These are phyloP conservation scores for Trematocara nigrifrons DNA, from an alignment of 2,113 vertebrate species.

Conservation along the genomic window DNA sequence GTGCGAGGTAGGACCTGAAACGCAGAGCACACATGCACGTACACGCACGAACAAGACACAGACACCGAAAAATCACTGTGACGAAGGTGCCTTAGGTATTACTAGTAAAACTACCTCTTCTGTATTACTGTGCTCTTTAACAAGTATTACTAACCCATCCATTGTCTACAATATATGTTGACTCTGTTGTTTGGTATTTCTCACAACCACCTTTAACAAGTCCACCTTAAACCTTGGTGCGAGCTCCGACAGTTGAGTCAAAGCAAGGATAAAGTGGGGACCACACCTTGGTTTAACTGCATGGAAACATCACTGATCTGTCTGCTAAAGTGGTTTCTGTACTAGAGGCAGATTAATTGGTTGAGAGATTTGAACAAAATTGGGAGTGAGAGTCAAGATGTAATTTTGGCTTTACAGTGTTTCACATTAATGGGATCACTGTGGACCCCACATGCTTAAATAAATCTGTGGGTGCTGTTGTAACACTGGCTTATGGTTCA, in stretches of 20 bases:
- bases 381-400: neutral
- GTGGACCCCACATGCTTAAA: slow-evolving; percentile 2
- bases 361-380: neutral
- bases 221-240: slow-evolving; percentile 60
- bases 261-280: neutral
- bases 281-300: slow-evolving; percentile 63
- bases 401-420: neutral
- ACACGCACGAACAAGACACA: neutral
- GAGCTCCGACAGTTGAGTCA: neutral
- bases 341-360: slow-evolving; percentile 42
- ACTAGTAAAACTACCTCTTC: slow-evolving; percentile 9
- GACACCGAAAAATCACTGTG: neutral
- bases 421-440: neutral
- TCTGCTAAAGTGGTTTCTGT: slow-evolving; percentile 56
- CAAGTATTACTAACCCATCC: slow-evolving; percentile 66
- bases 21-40: slow-evolving; percentile 10
- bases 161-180: slow-evolving; percentile 61
- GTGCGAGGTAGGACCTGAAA: slow-evolving; percentile 94
- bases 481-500: neutral
- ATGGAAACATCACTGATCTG: slow-evolving; percentile 56
- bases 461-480: slow-evolving; percentile 17
- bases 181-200: slow-evolving; percentile 54
- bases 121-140: slow-evolving; percentile 32
- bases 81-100: slow-evolving; percentile 8
- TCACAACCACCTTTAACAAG: slow-evolving; percentile 56